Evolutionary conservation across 2,888 invertebrate genomes (phyloP), one percentile per base, ranked within the genome.

Genomic region (Epinotia bilunana): DNA sequence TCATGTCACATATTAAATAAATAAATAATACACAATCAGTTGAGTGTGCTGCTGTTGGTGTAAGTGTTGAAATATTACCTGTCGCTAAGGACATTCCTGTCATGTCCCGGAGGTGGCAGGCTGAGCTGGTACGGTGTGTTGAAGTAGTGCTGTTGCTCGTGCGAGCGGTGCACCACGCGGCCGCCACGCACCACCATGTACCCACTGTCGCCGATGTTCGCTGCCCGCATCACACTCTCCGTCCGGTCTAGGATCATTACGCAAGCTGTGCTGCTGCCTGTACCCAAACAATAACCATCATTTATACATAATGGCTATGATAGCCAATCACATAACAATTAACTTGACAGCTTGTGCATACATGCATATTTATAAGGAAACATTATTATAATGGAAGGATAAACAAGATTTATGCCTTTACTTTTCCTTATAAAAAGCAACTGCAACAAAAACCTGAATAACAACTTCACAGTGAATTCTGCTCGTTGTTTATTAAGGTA

Each of bases 151-250:
- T 99, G 99, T 87, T 99, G 99, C 89, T 99, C 99, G 84, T 98
- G 97, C 5, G 99, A 99, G 78, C 98, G 96, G 88, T 98, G 98
- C 39, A 99, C 97, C 23, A 99, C 96, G 82, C 96, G 95, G 23
- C 98, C 98, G 69, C 95, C 95, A 28, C 99, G 95, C 73, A 98
- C 97, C 71, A 99, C 97, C 94, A 99, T 97, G 91, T 98, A 99
- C 16, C 99, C 99, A 87, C 99, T 99, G 94, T 99, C 99, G n/a
- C 99, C 99, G 81, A 99, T 98, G 93, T 99, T 99, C 70, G 99
- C 99, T 16, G 99, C 98, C 85, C 99, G 98, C 87, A 99, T 96
- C 80, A 97, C 97, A 87, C 96, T 96, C 83, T 97, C 98, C 84
- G 97, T 97, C 81, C 98, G 96, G 90, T 99, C 98, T 78, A 99